Conservation (phyloP, 2,888 invertebrate genomes). For the Pteria penguin region DNA sequence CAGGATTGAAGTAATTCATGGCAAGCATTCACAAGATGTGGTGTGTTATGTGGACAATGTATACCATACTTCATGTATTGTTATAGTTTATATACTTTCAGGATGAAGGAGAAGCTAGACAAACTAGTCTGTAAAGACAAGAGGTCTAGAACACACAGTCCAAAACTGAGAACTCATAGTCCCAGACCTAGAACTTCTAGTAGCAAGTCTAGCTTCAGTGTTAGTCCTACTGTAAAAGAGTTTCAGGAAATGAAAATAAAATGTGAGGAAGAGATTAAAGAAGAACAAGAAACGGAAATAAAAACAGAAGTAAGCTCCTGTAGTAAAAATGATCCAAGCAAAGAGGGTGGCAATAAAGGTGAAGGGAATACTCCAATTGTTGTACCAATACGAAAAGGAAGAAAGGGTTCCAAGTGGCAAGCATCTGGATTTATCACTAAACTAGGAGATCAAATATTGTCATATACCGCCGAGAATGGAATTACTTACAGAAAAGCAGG, state of each 20-base stretch:
- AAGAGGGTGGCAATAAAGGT: not conserved
- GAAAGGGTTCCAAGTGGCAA: constrained; percentile 40
- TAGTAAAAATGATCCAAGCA: not conserved
- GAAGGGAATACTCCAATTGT: constrained; percentile 26
- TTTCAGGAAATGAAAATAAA: constrained; percentile 30
- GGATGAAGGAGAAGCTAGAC: constrained; percentile 26
- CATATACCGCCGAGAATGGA: constrained; percentile 45
- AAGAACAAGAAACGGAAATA: not conserved
- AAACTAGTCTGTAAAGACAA: not conserved
- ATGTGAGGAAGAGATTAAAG: constrained; percentile 12
- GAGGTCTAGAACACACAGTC: not conserved
- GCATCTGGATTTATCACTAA: constrained; percentile 46
- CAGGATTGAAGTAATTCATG: too few species aligned
- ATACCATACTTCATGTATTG: too few species aligned
- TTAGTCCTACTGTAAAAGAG: constrained; percentile 24
- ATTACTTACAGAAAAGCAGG: constrained; percentile 43
- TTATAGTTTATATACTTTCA: too few species aligned
- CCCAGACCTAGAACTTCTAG: constrained; percentile 6
- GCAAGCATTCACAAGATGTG: too few species aligned
- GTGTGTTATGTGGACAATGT: too few species aligned
- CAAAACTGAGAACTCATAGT: constrained; percentile 12
- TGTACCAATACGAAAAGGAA: constrained; percentile 30
- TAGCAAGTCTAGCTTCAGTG: constrained; percentile 6
- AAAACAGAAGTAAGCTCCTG: not conserved
- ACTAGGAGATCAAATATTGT: constrained; percentile 44